phyloP scores from a whole-genome alignment of 2,888 invertebrate genomes.

The Watsonalla cultraria region DNA sequence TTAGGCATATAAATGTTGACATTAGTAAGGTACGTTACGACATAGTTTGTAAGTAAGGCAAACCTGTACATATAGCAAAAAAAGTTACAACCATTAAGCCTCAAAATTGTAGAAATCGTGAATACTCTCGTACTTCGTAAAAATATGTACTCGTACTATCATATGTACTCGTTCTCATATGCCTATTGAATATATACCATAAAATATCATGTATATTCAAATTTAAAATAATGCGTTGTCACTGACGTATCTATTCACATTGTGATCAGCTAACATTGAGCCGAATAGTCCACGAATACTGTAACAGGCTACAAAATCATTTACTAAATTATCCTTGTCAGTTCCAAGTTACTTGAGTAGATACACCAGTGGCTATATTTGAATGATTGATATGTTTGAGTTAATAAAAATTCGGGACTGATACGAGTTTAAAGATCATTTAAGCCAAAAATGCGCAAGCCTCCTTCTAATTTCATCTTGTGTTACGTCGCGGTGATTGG shows the following conservation, averaged over 20 bases:
- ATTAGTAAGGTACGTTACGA: neutral
- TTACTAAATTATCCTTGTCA: no score
- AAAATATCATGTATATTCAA: no score
- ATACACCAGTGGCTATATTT: neutral
- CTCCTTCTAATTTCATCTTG: no score
- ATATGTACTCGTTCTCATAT: neutral
- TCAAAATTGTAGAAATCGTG: neutral
- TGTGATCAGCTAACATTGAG: no score
- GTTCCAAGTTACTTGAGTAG: neutral
- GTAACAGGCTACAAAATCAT: no score
- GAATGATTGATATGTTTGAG: neutral
- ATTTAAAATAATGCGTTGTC: neutral
- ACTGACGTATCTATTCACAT: neutral
- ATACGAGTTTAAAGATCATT: neutral
- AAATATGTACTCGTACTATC: neutral
- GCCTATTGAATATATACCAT: neutral
- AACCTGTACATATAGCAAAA: neutral
- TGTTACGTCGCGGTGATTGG: no score
- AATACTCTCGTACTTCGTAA: neutral
- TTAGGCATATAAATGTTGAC: slow-evolving; percentile 6
- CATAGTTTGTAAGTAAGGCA: neutral
- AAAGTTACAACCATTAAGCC: neutral
- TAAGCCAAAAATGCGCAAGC: no score
- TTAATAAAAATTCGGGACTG: neutral
- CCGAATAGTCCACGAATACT: no score